These are phyloP conservation scores for Ashinkailepas kermadecensis DNA, from an alignment of 2,888 invertebrate species.

Conservation along the genomic window DNA sequence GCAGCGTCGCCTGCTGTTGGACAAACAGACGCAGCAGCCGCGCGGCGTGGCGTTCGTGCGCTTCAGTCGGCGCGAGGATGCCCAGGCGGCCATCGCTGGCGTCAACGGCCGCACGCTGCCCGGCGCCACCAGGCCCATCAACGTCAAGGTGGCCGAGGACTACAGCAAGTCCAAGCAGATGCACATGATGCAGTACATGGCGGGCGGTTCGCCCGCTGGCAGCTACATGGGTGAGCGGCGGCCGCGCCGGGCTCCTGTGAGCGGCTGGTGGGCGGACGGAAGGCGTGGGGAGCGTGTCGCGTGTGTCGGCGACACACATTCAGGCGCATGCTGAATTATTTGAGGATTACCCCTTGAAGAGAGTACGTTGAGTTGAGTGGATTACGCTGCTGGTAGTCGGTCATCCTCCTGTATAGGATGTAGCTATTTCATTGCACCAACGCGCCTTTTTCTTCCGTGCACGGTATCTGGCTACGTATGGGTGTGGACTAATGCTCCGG, in stretches of 20 bases:
- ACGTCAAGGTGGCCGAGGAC: slow-evolving; percentile 78
- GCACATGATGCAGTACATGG: slow-evolving; percentile 40
- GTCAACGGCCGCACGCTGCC: slow-evolving; percentile 71
- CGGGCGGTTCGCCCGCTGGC: too few species aligned
- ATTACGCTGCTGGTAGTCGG: too few species aligned
- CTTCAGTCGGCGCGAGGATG: slow-evolving; percentile 55
- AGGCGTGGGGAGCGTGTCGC: neutral
- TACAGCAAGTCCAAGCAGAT: slow-evolving; percentile 74
- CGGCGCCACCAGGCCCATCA: slow-evolving; percentile 72
- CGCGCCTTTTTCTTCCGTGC: too few species aligned
- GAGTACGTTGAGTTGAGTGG: too few species aligned
- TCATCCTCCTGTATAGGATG: too few species aligned
- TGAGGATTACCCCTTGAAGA: too few species aligned
- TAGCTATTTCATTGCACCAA: too few species aligned
- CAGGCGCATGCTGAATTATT: neutral
- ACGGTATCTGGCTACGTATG: too few species aligned
- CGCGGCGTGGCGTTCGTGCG: slow-evolving; percentile 88
- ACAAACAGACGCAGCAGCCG: slow-evolving; percentile 78
- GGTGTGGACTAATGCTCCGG: too few species aligned
- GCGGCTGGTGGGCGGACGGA: neutral
- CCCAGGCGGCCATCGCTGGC: slow-evolving; percentile 77
- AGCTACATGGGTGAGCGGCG: too few species aligned
- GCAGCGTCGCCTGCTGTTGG: slow-evolving; percentile 81
- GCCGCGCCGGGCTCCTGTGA: neutral
- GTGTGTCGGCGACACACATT: too few species aligned